These are phyloP conservation scores for Meandrusa payeni DNA, from an alignment of 2,888 invertebrate species.

Conservation along the genomic window DNA sequence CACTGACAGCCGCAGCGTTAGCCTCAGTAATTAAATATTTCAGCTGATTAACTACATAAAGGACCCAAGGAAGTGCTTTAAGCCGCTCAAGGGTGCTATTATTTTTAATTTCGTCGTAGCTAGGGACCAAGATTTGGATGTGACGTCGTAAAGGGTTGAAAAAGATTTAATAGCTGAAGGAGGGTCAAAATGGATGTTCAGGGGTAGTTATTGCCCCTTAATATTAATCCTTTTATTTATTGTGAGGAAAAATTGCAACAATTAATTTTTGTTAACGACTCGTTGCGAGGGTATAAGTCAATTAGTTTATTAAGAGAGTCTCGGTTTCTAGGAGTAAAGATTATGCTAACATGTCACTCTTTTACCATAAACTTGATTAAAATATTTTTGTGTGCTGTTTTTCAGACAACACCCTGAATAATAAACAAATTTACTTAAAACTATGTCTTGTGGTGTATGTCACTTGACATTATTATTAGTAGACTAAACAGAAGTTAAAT, in stretches of 20 bases:
- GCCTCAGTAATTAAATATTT: constrained; percentile 75
- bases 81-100: constrained; percentile 56
- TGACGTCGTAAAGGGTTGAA: constrained; percentile 55
- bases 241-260: constrained; percentile 26
- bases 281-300: constrained; percentile 10
- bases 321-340: neutral
- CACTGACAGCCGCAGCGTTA: constrained; percentile 51
- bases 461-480: too few species aligned
- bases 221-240: constrained; percentile 65
- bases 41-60: constrained; percentile 75
- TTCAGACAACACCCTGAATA: too few species aligned
- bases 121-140: constrained; percentile 56
- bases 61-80: constrained; percentile 51
- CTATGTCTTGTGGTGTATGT: too few species aligned
- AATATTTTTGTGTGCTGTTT: too few species aligned
- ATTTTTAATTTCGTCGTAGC: constrained; percentile 70
- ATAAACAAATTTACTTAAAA: too few species aligned
- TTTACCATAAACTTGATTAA: too few species aligned
- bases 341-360: too few species aligned
- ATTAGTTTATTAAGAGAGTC: constrained; percentile 18
- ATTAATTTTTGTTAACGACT: constrained; percentile 13
- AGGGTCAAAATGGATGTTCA: constrained; percentile 54
- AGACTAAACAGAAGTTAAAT: too few species aligned
- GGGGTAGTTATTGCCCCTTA: constrained; percentile 51
- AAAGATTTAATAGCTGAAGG: constrained; percentile 48